phyloP scores from a whole-genome alignment of 2,113 vertebrate species.

The Microcebus jonahi region DNA sequence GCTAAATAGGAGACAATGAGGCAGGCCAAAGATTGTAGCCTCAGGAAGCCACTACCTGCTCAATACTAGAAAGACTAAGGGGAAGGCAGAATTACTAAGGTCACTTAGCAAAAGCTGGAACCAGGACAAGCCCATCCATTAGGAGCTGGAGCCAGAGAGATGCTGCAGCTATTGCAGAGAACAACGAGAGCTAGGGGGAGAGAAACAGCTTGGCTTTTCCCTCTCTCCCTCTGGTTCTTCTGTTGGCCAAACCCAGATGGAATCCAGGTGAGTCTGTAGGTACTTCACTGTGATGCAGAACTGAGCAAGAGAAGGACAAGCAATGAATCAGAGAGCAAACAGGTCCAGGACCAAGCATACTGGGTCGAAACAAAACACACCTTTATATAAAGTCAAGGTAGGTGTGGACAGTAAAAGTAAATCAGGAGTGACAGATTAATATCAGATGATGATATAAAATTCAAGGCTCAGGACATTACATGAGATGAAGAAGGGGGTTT shows the following conservation, averaged over 20 bases:
- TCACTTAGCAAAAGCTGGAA: neutral
- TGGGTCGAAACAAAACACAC: neutral
- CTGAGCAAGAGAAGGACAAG: neutral
- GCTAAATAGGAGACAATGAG: neutral
- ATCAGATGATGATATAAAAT: constrained; percentile 4
- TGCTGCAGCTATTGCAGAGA: neutral
- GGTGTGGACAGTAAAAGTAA: neutral
- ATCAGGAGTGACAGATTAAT: neutral
- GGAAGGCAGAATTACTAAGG: neutral
- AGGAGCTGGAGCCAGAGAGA: neutral
- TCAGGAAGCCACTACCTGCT: neutral
- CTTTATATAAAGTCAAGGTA: neutral
- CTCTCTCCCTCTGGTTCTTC: neutral
- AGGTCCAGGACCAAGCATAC: neutral
- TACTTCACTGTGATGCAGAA: neutral
- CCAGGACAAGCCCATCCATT: neutral
- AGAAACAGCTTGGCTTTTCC: neutral
- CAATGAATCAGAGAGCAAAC: neutral
- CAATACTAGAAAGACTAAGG: neutral
- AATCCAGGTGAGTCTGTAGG: neutral
- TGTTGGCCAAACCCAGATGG: neutral
- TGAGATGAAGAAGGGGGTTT: neutral
- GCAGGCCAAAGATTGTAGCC: neutral
- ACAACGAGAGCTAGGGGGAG: neutral
- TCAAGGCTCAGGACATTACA: constrained; percentile 41